Evolutionary conservation across 1,140 invertebrate genomes (phyloP).

Genomic region (Melanaphis sacchari): DNA sequence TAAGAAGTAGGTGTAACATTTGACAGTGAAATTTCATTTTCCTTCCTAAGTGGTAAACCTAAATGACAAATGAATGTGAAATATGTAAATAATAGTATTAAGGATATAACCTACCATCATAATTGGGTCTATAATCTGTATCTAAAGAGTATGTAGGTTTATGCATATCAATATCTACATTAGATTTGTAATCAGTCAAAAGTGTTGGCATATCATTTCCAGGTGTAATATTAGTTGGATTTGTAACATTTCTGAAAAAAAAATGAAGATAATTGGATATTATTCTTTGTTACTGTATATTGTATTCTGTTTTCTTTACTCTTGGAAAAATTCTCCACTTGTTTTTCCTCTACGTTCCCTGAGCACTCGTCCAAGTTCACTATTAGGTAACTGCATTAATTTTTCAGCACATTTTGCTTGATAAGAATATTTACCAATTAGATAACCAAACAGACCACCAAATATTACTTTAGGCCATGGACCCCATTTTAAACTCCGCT

Average conservation of each 20-base stretch:
- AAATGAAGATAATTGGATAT: background rate
- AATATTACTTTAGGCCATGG: conserved; percentile 72
- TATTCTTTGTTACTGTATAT: background rate
- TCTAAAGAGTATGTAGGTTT: conserved; percentile 27
- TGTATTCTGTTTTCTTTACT: conserved; percentile 58
- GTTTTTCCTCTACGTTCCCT: conserved; percentile 49
- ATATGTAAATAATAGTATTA: background rate
- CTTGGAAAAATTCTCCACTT: conserved; percentile 63
- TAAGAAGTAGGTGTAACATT: conserved; percentile 66
- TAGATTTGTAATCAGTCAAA: conserved; percentile 18
- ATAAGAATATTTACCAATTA: conserved; percentile 79
- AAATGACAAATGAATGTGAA: background rate
- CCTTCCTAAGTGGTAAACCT: conserved; percentile 37
- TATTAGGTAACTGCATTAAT: conserved; percentile 74
- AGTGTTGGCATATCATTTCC: background rate
- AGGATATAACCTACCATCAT: conserved; percentile 42
- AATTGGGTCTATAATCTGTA: conserved; percentile 53
- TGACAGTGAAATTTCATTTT: conserved; percentile 32
- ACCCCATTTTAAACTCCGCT: conserved; percentile 70
- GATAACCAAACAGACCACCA: conserved; percentile 74
- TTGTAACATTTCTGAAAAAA: conserved; percentile 19
- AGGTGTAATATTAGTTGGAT: background rate
- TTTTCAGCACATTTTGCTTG: conserved; percentile 76
- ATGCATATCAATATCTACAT: conserved; percentile 27
- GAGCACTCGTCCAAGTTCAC: conserved; percentile 62